Base-by-base conservation (phyloP, 2,888 invertebrate species). In the Spisula subtruncata region DNA sequence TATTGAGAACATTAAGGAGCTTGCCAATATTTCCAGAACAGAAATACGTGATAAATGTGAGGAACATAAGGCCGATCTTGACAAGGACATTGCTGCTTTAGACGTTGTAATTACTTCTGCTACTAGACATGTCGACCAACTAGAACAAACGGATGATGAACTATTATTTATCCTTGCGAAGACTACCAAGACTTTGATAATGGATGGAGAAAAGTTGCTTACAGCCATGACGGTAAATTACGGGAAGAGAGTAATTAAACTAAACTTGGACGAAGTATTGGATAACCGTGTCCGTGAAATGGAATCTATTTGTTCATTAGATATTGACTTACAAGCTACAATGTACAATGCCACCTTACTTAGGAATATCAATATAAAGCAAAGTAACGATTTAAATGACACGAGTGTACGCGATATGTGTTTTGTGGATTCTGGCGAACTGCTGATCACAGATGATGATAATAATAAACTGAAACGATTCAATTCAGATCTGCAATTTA, bases 11-110 rank as follows among this genome's bases (percentile, higher is more conserved):
- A 75, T 84, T 48, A 84, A 46, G 71, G 48, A 75, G 29, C 71
- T 84, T 16, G 71, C 48, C 5, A 32, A 84, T 48, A 25, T 18
- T 18, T 41, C 84, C 4, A 84, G 35, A 75, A n/a, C 25, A 48
- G 46, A 84, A 18, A 75, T 84, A 18, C n/a, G 75, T 25, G 25
- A 48, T 12, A 51, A 48, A 75, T 46, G 18, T 75, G 84, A 71
- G 5, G 48, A 71, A 29, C 10, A 48, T 12, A 75, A 84, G 29
- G 48, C 32, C 5, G 20, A n/a, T 29, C 46, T 84, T 18, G 14
- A 66, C 18, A 18, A 41, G 8, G 84, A 84, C 29, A 25, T 75
- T 25, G 2, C 25, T 6, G 16, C 84, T 25, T 29, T 84, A 25
- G 75, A 75, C 29, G 41, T 48, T 14, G 66, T 75, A 12, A 84